Conservation (phyloP, 1,140 invertebrate species). For the Halyomorpha halys region DNA sequence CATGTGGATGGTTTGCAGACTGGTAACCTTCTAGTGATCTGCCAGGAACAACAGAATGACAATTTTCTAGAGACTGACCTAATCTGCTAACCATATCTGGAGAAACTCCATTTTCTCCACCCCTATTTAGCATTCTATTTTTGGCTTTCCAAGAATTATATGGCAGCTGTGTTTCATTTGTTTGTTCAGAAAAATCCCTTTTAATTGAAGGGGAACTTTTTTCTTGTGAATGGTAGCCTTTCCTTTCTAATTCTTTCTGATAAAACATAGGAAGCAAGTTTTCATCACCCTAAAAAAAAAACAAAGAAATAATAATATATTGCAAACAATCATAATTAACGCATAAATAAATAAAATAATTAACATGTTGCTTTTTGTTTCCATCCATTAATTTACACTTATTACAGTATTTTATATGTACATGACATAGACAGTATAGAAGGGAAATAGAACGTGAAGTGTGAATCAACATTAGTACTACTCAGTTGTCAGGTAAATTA, state of each 20-base stretch:
- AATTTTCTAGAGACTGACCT: not conserved
- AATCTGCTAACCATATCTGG: conserved; percentile 1
- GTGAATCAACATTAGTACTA: too few species aligned
- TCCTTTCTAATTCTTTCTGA: conserved; percentile 1
- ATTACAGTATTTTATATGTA: too few species aligned
- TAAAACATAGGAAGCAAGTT: conserved; percentile 3
- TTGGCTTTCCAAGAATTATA: conserved; percentile 15
- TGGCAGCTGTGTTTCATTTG: not conserved
- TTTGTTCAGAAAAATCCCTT: not conserved
- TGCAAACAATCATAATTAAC: too few species aligned
- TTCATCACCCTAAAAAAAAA: conserved; percentile 9
- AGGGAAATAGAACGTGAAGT: too few species aligned
- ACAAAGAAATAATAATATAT: not conserved
- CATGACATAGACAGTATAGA: too few species aligned
- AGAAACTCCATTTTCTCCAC: not conserved
- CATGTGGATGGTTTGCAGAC: too few species aligned
- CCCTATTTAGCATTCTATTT: not conserved
- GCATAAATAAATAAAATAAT: too few species aligned
- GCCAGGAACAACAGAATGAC: not conserved
- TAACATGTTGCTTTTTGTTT: too few species aligned
- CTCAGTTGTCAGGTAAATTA: too few species aligned
- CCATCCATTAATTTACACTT: too few species aligned
- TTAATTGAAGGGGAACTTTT: not conserved
- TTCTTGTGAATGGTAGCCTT: not conserved
- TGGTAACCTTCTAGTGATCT: too few species aligned